These are phyloP conservation scores for Alcedo quadribrachys DNA, from an alignment of 2,797 vertebrate species.

Conservation along the genomic window DNA sequence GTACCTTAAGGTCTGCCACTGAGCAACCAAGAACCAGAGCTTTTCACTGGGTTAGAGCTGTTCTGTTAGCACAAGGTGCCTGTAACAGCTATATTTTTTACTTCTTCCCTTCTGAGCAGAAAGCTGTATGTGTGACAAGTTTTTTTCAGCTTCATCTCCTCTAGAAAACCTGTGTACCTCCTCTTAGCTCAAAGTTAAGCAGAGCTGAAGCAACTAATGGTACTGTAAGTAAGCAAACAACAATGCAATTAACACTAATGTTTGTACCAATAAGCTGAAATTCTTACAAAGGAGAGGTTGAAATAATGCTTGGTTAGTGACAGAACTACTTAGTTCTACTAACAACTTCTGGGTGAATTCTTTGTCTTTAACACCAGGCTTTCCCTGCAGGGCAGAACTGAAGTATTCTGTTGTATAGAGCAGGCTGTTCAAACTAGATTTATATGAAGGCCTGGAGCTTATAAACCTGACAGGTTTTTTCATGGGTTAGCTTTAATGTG, in stretches of 20 bases:
- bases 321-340: neutral
- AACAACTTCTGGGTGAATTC: neutral
- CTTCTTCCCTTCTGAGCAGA: neutral
- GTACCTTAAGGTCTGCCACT: neutral
- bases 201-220: neutral
- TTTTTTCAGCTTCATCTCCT: neutral
- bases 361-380: neutral
- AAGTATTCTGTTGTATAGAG: neutral
- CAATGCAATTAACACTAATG: neutral
- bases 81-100: neutral
- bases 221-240: constrained; percentile 5
- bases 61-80: neutral
- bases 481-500: neutral
- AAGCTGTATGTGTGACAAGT: neutral
- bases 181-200: neutral
- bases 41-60: neutral
- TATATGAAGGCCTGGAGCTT: neutral
- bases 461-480: neutral
- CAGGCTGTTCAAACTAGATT: neutral
- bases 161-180: neutral
- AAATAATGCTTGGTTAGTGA: neutral
- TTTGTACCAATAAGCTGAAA: neutral
- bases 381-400: neutral
- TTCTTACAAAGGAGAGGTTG: neutral
- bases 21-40: neutral